Evolutionary conservation across 2,113 vertebrate species (phyloP).

Genomic region (Platichthys stellatus): DNA sequence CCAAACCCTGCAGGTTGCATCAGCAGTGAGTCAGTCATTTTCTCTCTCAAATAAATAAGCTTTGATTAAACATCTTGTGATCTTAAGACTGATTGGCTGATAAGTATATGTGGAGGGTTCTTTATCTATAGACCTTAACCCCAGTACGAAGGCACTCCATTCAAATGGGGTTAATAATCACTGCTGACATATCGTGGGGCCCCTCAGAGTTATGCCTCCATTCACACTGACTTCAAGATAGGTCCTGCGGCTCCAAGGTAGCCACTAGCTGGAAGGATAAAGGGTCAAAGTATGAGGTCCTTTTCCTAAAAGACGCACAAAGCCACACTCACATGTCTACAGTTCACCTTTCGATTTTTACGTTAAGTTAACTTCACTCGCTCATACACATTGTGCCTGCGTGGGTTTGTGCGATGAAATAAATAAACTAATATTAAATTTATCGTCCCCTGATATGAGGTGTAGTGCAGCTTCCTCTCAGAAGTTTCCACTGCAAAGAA

Average conservation of each 20-base stretch:
- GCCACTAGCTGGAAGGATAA: conserved; percentile 7
- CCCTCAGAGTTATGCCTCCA: conserved; percentile 51
- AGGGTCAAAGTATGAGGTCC: conserved; percentile 53
- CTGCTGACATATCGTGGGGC: conserved; percentile 53
- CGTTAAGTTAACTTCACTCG: neutral
- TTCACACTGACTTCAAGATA: conserved; percentile 42
- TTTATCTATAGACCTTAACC: conserved; percentile 47
- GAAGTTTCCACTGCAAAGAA: neutral
- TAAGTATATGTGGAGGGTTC: conserved; percentile 32
- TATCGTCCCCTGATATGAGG: neutral
- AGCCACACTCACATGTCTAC: neutral
- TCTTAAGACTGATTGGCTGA: conserved; percentile 2
- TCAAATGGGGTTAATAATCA: conserved; percentile 56
- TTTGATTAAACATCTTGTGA: conserved; percentile 4
- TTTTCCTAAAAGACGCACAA: conserved; percentile 8
- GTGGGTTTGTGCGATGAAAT: neutral
- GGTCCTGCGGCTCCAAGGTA: conserved; percentile 46
- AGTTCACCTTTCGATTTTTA: neutral
- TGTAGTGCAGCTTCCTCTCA: neutral
- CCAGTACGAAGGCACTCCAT: conserved; percentile 24
- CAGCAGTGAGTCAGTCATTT: neutral
- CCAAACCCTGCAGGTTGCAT: too few relatives aligned
- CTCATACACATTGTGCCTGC: neutral
- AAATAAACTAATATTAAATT: neutral
- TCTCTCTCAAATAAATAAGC: neutral